Conservation (phyloP, 2,797 vertebrate species). For the Nyctibius grandis region DNA sequence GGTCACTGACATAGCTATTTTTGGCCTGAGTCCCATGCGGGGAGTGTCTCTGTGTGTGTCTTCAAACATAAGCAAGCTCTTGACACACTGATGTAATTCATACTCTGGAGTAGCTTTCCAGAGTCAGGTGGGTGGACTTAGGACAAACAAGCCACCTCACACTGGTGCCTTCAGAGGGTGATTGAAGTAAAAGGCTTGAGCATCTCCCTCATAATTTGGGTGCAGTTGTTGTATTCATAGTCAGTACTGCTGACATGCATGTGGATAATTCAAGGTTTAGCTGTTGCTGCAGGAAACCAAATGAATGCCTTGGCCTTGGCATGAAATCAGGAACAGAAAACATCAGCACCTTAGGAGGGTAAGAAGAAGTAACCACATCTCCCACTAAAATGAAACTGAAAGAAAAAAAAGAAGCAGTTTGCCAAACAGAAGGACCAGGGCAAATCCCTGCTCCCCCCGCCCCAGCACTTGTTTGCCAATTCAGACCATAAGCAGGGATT, state of each 20-base stretch:
- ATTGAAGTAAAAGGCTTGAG: background rate
- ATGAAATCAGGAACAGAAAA: background rate
- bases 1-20: background rate
- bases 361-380: background rate
- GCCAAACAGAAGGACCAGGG: background rate
- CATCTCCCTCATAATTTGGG: background rate
- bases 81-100: constrained; percentile 14
- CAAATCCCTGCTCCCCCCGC: accelerated
- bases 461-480: background rate
- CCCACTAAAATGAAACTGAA: background rate
- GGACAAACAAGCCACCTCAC: background rate
- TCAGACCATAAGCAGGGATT: background rate
- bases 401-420: background rate
- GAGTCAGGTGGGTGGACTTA: background rate
- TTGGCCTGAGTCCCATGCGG: background rate
- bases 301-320: background rate
- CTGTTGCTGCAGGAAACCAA: background rate
- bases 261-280: background rate
- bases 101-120: background rate
- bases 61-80: background rate
- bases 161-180: accelerated
- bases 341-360: background rate
- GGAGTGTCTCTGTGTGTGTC: background rate
- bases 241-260: background rate
- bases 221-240: background rate